A percentile compares a stretch with the other conserved stretches of the same genome.
Conservation (phyloP, 2,797 vertebrate species). For the Acrocephalus scirpaceus region DNA sequence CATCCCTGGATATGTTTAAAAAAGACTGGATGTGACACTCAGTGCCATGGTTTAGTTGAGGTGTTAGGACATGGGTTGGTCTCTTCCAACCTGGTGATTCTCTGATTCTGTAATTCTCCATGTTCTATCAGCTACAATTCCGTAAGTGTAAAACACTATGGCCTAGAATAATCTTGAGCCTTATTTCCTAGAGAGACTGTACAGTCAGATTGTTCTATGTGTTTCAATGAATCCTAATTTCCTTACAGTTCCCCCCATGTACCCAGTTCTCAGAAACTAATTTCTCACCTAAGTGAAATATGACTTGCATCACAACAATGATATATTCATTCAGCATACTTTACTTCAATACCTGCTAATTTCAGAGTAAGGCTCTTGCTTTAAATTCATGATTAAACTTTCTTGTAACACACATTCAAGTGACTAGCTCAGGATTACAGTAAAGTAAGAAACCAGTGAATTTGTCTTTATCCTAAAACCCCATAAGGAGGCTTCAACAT, state of each 20-base stretch:
- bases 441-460: slow-evolving; percentile 54
- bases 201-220: neutral
- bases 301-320: neutral
- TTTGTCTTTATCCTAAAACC: slow-evolving; percentile 65
- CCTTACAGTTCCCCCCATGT: neutral
- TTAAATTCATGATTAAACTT: slow-evolving; percentile 52
- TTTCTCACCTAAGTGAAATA: neutral
- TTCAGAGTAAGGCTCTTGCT: slow-evolving; percentile 7
- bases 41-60: neutral
- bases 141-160: neutral
- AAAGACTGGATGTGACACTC: neutral
- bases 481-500: slow-evolving; percentile 62
- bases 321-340: neutral
- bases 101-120: neutral
- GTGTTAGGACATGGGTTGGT: neutral
- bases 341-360: neutral
- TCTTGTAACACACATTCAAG: slow-evolving; percentile 45
- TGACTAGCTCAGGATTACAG: slow-evolving; percentile 42
- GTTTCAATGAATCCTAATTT: neutral
- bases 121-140: neutral
- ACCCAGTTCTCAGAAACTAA: neutral
- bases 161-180: neutral
- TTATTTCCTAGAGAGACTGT: neutral
- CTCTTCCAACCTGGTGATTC: neutral
- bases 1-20: neutral